Percentiles rank a stretch among this genome's conserved stretches.
Conservation (phyloP, 1,140 invertebrate species). For the Cardiocondyla obscurior region DNA sequence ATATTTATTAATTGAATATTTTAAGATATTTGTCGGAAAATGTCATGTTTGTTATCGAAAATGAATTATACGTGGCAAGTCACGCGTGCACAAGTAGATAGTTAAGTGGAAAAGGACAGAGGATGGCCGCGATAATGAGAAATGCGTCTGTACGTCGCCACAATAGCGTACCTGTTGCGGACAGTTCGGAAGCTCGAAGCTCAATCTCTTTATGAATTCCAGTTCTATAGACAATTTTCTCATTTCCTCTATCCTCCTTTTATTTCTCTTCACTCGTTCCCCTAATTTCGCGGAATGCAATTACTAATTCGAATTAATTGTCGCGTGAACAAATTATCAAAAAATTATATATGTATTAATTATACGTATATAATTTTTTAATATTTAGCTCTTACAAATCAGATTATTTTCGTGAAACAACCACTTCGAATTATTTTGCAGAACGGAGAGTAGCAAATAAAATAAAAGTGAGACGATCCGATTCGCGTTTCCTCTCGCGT, state of each 20-base stretch:
- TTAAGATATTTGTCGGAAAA: not conserved
- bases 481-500: not conserved
- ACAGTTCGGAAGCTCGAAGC: constrained; percentile 27
- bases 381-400: not conserved
- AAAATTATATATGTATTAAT: no score
- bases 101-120: not conserved
- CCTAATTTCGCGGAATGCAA: not conserved
- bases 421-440: not conserved
- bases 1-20: not conserved
- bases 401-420: not conserved
- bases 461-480: not conserved
- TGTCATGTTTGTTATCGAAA: not conserved
- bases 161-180: constrained; percentile 58
- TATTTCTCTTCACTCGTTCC: not conserved
- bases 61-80: not conserved
- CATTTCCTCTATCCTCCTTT: not conserved
- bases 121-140: constrained; percentile 16
- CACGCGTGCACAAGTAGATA: not conserved
- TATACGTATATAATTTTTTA: not conserved
- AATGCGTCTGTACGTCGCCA: constrained; percentile 6
- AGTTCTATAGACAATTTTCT: constrained; percentile 5
- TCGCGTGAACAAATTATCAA: not conserved
- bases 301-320: not conserved
- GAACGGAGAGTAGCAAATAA: not conserved
- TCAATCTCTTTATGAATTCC: not conserved